These are phyloP conservation scores for Micrastur ruficollis DNA, from an alignment of 2,797 vertebrate genomes.

Conservation along the genomic window DNA sequence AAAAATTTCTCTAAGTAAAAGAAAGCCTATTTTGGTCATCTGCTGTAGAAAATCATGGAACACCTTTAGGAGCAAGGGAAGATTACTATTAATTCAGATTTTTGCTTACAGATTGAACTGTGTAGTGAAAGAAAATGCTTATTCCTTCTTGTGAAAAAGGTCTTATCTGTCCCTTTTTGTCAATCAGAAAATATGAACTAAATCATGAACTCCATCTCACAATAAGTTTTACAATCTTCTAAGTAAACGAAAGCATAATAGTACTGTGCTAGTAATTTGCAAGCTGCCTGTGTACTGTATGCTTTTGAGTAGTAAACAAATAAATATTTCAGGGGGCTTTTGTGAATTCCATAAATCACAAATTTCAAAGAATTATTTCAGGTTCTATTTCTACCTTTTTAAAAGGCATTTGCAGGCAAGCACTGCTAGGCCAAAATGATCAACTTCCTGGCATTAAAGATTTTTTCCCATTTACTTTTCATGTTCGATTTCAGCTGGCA, in stretches of 20 bases:
- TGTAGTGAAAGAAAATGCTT: not conserved
- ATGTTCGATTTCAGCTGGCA: conserved; percentile 15
- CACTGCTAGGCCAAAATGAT: not conserved
- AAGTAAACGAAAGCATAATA: not conserved
- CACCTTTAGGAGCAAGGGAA: not conserved
- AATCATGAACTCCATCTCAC: conserved; percentile 11
- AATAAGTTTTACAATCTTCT: conserved; percentile 38
- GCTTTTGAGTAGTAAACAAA: not conserved
- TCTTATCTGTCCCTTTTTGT: not conserved
- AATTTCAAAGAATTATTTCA: not conserved
- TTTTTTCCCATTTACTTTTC: conserved; percentile 39
- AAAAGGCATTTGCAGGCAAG: not conserved
- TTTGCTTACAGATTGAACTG: not conserved
- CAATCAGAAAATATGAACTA: conserved; percentile 5
- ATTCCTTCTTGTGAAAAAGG: not conserved
- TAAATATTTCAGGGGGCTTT: conserved; percentile 7
- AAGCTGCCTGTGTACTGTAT: not conserved
- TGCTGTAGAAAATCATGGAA: not conserved
- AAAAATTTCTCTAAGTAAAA: not conserved
- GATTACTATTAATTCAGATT: not conserved
- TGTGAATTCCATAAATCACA: not conserved
- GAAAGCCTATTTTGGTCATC: not conserved
- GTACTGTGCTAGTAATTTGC: not conserved
- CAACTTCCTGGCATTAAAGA: not conserved
- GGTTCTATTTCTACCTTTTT: not conserved